phyloP scores from a whole-genome alignment of 37 sponge, comb jelly and placozoan species.

The Theonella swinhoei region DNA sequence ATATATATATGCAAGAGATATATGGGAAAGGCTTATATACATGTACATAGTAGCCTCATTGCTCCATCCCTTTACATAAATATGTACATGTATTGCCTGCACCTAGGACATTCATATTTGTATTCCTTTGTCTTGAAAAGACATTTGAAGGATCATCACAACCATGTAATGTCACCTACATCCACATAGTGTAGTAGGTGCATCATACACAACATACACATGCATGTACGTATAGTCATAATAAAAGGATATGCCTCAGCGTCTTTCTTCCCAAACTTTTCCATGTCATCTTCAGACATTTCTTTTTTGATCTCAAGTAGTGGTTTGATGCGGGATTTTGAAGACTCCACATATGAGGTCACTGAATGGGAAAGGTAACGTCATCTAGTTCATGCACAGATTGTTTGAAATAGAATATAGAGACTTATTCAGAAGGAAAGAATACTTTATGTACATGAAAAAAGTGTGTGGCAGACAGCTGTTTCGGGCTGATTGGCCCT shows the following conservation, averaged over 20 bases:
- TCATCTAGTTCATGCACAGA: background rate
- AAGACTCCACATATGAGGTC: slow-evolving; percentile 28
- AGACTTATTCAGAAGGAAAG: too few relatives aligned
- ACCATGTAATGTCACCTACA: too few relatives aligned
- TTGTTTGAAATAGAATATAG: too few relatives aligned
- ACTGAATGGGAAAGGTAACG: slow-evolving; percentile 28
- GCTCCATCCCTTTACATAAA: too few relatives aligned
- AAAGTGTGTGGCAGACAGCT: too few relatives aligned
- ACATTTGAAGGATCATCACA: too few relatives aligned
- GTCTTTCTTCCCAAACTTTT: slow-evolving; percentile 73
- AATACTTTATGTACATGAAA: too few relatives aligned
- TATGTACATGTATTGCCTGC: too few relatives aligned
- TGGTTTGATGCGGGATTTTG: slow-evolving; percentile 50
- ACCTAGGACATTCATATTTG: too few relatives aligned
- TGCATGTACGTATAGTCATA: slow-evolving; percentile 1
- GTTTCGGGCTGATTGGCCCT: too few relatives aligned
- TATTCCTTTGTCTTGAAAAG: too few relatives aligned
- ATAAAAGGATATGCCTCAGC: slow-evolving; percentile 75
- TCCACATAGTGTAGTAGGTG: background rate
- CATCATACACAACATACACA: background rate
- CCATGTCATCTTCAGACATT: slow-evolving; percentile 65
- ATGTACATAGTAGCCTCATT: background rate
- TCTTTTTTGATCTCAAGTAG: slow-evolving; percentile 30
- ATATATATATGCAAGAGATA: too few relatives aligned
- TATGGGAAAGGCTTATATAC: background rate